Evolutionary conservation across 2,797 vertebrate species (phyloP), one percentile per base, ranked within the genome.

Genomic region (Chloroceryle amazona): DNA sequence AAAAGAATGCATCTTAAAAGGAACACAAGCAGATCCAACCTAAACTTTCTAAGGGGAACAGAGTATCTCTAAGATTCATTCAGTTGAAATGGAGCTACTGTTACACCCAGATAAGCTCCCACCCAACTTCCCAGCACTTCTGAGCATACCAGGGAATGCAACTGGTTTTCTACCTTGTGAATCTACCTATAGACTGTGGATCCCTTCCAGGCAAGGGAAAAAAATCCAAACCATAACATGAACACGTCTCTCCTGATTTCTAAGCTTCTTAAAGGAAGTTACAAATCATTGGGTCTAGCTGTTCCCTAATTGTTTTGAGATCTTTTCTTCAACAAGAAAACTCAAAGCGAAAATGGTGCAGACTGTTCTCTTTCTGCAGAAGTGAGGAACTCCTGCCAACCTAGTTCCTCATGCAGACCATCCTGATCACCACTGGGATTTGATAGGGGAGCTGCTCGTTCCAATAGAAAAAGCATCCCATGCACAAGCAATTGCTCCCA

Each of bases 1-100:
- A 83, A 83, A 76, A 86, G 68, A 97, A 82, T 4, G 49, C 42
- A 93, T 81, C 79, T 87, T 95, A 87, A 74, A 80, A 78, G 81
- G 58, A 92, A 82, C 26, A 88, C 29, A 78, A 68, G 13, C 49
- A 71, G 80, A 86, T 68, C 65, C 67, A 84, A 41, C 22, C 39
- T 79, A 70, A 87, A 61, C n/a, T 67, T 72, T 65, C 10, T 13
- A 47, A 85, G 9, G 25, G 29, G 31, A 89, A 65, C 19, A 68
- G 29, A 35, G 13, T 66, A 73, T 11, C 41, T 41, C 55, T 61
- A 62, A 79, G 51, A 72, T n/a, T 96, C 61, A 60, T 20, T 74
- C 79, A 78, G n/a, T 15, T 83, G 68, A 68, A 71, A 68, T 3
- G 3, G 41, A 83, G 29, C 57, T 85, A 58, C 35, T 71, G 10